phyloP scores from a whole-genome alignment of 2,888 invertebrate genomes.

The Limnephilus rhombicus region DNA sequence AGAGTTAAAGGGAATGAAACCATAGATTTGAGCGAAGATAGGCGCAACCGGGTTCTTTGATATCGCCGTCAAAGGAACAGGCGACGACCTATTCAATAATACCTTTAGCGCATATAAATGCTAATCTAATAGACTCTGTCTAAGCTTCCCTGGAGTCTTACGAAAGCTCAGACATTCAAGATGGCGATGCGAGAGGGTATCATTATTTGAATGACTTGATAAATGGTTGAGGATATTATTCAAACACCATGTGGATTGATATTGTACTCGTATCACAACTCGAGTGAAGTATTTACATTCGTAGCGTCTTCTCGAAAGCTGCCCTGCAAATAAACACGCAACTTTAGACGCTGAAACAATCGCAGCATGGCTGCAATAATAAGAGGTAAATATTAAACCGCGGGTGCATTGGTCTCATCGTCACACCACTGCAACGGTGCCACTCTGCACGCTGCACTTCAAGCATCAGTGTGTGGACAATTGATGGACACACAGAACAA shows the following conservation, averaged over 20 bases:
- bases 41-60: constrained; percentile 21
- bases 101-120: constrained; percentile 14
- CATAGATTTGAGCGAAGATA: constrained; percentile 26
- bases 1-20: neutral
- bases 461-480: neutral
- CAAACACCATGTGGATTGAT: constrained; percentile 24
- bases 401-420: constrained; percentile 34
- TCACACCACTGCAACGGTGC: neutral
- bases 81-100: constrained; percentile 38
- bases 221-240: neutral
- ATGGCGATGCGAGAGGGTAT: neutral
- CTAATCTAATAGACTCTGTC: neutral
- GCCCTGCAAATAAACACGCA: constrained; percentile 26
- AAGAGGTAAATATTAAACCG: constrained; percentile 19
- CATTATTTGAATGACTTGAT: constrained; percentile 2
- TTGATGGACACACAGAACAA: neutral
- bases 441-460: neutral
- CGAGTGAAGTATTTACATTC: constrained; percentile 10
- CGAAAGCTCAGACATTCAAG: neutral
- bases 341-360: constrained; percentile 21
- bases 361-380: constrained; percentile 49
- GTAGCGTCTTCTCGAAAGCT: constrained; percentile 34
- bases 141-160: neutral
- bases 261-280: constrained; percentile 17
- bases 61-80: constrained; percentile 41